Evolutionary conservation across 2,113 vertebrate genomes (phyloP), one percentile per base, ranked within the genome.

Genomic region (Cynoglossus semilaevis): DNA sequence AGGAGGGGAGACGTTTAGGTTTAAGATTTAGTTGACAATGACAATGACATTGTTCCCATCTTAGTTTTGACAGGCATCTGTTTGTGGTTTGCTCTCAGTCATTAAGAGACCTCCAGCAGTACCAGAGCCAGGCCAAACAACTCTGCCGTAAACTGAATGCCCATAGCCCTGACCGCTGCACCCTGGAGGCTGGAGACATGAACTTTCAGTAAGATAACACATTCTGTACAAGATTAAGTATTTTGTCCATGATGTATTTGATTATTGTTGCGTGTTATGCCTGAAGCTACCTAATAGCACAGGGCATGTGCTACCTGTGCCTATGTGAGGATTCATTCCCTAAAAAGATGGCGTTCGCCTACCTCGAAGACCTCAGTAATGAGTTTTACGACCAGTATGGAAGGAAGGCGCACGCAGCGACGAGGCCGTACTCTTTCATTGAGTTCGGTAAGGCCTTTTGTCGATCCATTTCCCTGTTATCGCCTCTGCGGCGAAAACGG

Each of bases 351-450:
- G 95, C 91, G 10, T 99, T 99, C 73, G 94, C 93, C 0, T 99
- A 94, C 67, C 89, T 99, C 4, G 94, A 98, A 70, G 95, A 97
- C 67, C 89, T 98, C 60, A 91, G 95, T 68, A 92, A 89, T 0
- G 95, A 98, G 70, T 99, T 99, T 68, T 87, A 93, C 49, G 95
- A 97, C 43, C 95, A 95, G 58, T 94, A 98, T 46, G 95, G 95
- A 47, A 95, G 91, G 83, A 96, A 87, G 77, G 93, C 98, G 34
- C 88, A 92, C 0, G 93, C 92, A 0, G 96, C 98, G 13, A 95
- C 94, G n/a, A 91, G 97, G 61, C 96, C 96, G 0, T 99, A 99
- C 78, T 94, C 94, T 63, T 99, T 99, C 88, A 99, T 99, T 36
- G 96, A 98, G 80, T 98, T 99, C 80, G 97, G 97, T 98, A 80